Base-by-base conservation (phyloP, 2,888 invertebrate genomes). In the Cryptosula pallasiana region DNA sequence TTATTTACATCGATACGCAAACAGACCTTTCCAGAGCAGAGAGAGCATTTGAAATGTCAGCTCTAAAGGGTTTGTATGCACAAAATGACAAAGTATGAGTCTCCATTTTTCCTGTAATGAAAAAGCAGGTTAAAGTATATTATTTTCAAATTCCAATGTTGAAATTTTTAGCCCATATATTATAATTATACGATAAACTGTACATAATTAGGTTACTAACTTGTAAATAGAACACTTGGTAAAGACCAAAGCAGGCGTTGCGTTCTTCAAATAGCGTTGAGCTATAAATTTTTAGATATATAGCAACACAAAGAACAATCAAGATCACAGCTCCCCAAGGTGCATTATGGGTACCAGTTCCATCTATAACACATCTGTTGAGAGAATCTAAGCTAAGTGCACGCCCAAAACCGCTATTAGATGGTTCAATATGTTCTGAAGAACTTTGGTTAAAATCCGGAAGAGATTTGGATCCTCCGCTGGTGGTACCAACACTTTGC, bases 141-240 rank as follows among this genome's bases (percentile, higher is more conserved):
- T n/a, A n/a, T n/a, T n/a, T n/a, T n/a, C n/a, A n/a, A n/a, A n/a
- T n/a, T n/a, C n/a, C n/a, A n/a, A n/a, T n/a, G n/a, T n/a, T n/a
- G n/a, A n/a, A n/a, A n/a, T n/a, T n/a, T n/a, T n/a, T n/a, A n/a
- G n/a, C n/a, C n/a, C n/a, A n/a, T n/a, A n/a, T n/a, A n/a, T n/a
- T n/a, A n/a, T n/a, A n/a, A n/a, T n/a, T n/a, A n/a, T n/a, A 45
- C 20, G 45, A 45, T 45, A 45, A 45, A 45, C 45, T 45, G 5
- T 45, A 45, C 5, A 45, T 13, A 13, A 45, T 45, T 5, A 5
- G 20, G 45, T 13, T 45, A 20, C 9, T 20, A 45, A 63, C 63
- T 32, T 63, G 63, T 27, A 63, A 27, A 27, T 63, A 63, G 63
- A 63, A 63, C 5, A 63, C 63, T n/a, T 63, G 63, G 32, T 63